Conservation (phyloP, 2,797 vertebrate genomes). For the Megaceryle alcyon region DNA sequence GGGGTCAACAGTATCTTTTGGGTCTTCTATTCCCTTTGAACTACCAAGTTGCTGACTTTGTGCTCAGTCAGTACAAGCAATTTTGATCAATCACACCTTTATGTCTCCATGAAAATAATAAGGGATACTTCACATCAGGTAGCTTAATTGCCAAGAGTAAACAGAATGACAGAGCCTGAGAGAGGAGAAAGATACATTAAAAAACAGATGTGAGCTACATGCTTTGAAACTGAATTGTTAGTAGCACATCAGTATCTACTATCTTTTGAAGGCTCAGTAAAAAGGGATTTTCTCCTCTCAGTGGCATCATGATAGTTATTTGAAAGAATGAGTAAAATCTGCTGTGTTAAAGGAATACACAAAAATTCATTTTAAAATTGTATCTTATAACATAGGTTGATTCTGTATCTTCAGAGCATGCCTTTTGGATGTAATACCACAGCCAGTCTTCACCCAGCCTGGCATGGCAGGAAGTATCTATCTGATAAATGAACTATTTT, state of each 20-base stretch:
- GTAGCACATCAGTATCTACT: neutral
- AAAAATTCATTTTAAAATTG: neutral
- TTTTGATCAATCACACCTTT: neutral
- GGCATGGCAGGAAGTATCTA: neutral
- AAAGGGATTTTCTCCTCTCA: neutral
- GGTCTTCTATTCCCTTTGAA: neutral
- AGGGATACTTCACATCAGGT: neutral
- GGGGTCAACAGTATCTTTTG: rapidly evolving
- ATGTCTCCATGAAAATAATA: neutral
- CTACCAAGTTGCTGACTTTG: neutral
- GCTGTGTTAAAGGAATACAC: neutral
- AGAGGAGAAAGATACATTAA: neutral
- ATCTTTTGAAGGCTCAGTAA: neutral
- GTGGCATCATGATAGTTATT: neutral
- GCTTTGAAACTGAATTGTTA: neutral
- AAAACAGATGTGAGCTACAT: rapidly evolving
- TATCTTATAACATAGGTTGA: neutral
- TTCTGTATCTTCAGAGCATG: conserved; percentile 4
- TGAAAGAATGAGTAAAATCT: neutral
- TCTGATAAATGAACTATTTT: conserved; percentile 60
- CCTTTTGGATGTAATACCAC: neutral
- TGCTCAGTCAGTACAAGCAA: neutral
- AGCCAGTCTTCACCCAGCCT: neutral
- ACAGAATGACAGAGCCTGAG: neutral
- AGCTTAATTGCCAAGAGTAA: neutral